phyloP scores from a whole-genome alignment of 2,888 invertebrate species.

The Monopis laevigella region DNA sequence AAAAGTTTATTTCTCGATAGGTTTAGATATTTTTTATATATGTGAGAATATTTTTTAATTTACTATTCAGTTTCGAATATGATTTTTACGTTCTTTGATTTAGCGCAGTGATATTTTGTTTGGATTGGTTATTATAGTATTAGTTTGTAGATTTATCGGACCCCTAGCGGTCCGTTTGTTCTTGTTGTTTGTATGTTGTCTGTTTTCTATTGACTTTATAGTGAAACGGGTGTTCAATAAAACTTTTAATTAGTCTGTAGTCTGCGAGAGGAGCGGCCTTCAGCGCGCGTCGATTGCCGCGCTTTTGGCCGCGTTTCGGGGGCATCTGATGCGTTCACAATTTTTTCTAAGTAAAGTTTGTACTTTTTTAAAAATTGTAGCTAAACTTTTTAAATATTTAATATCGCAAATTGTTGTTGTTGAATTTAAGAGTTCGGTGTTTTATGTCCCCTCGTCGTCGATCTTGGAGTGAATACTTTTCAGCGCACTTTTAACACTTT shows the following conservation, averaged over 20 bases:
- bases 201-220: conserved; percentile 29
- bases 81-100: conserved; percentile 21
- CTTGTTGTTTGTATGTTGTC: conserved; percentile 35
- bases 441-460: conserved; percentile 39
- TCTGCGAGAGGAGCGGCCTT: neutral
- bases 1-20: too few species aligned
- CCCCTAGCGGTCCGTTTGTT: conserved; percentile 26
- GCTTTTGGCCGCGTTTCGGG: conserved; percentile 27
- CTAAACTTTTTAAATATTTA: conserved; percentile 23
- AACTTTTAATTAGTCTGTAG: neutral
- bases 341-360: conserved; percentile 32
- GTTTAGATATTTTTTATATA: too few species aligned
- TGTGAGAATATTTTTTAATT: too few species aligned
- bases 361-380: conserved; percentile 43
- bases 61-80: too few species aligned
- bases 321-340: conserved; percentile 14
- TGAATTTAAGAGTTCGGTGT: conserved; percentile 28
- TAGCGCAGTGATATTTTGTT: conserved; percentile 32
- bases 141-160: conserved; percentile 36
- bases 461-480: conserved; percentile 42
- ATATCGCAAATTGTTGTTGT: conserved; percentile 41
- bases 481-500: conserved; percentile 43
- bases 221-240: conserved; percentile 22
- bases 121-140: conserved; percentile 28
- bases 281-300: neutral